Conservation (phyloP, 2,888 invertebrate genomes). For the Argyresthia albistria region DNA sequence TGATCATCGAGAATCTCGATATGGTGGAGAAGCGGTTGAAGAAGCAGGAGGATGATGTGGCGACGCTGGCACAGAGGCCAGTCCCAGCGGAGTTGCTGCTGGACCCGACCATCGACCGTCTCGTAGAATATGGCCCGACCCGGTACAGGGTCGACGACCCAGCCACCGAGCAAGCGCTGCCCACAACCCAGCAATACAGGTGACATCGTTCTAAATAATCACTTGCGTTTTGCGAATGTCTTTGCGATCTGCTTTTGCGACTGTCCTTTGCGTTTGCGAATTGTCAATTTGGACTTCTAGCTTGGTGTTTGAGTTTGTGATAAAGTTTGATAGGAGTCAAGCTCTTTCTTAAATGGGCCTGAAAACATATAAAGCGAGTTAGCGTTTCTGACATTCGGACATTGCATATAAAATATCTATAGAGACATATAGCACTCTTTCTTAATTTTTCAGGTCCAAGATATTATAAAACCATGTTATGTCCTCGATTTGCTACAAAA, state of each 20-base stretch:
- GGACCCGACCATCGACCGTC: slow-evolving; percentile 81
- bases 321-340: no score
- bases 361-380: no score
- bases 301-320: slow-evolving; percentile 24
- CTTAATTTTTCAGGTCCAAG: no score
- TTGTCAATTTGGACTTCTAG: slow-evolving; percentile 14
- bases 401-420: no score
- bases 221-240: neutral
- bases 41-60: slow-evolving; percentile 89
- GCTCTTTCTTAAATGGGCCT: no score
- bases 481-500: no score
- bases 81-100: slow-evolving; percentile 80
- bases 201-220: slow-evolving; percentile 43
- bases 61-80: slow-evolving; percentile 82
- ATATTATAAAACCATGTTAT: no score
- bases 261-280: slow-evolving; percentile 16
- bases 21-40: slow-evolving; percentile 88
- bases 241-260: slow-evolving; percentile 23
- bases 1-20: slow-evolving; percentile 89
- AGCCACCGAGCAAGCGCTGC: slow-evolving; percentile 40
- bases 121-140: slow-evolving; percentile 84
- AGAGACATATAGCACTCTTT: no score
- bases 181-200: slow-evolving; percentile 51
- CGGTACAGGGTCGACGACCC: slow-evolving; percentile 70
- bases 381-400: no score